phyloP scores from a whole-genome alignment of 2,113 vertebrate genomes.

The Chaetodon auriga region DNA sequence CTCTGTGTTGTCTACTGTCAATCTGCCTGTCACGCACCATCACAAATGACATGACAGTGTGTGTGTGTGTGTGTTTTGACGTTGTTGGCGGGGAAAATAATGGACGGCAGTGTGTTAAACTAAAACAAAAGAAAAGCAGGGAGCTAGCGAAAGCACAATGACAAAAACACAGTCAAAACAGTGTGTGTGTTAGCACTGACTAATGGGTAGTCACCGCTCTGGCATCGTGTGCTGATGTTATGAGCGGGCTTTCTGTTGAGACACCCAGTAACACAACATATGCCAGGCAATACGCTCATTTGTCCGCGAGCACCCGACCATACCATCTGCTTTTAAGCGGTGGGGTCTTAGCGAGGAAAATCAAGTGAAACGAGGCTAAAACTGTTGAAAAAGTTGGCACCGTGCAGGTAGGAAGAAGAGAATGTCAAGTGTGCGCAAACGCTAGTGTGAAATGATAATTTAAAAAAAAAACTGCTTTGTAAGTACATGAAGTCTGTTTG shows the following conservation, averaged over 20 bases:
- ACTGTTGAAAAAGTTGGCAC: conserved; percentile 5
- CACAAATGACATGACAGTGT: conserved; percentile 34
- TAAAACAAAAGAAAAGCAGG: conserved; percentile 47
- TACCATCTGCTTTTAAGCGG: conserved; percentile 32
- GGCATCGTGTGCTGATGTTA: conserved; percentile 35
- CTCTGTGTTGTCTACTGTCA: background rate
- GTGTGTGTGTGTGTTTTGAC: conserved; percentile 35
- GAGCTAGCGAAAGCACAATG: conserved; percentile 8
- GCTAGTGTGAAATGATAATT: background rate
- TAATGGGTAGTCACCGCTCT: conserved; percentile 33
- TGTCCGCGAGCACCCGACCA: background rate
- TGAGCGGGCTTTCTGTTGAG: conserved; percentile 30
- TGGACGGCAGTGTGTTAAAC: conserved; percentile 19
- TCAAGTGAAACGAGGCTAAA: conserved; percentile 12
- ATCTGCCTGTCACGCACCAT: conserved; percentile 34
- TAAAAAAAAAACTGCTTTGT: background rate
- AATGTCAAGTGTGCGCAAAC: background rate
- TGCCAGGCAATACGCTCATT: conserved; percentile 1
- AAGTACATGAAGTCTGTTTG: background rate
- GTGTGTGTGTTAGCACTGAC: conserved; percentile 10
- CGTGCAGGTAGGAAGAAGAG: background rate
- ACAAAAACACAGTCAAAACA: conserved; percentile 42
- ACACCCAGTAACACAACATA: conserved; percentile 34
- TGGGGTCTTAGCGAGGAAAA: background rate
- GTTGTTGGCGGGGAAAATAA: conserved; percentile 46